Percentiles rank a stretch among this genome's conserved stretches.
phyloP scores from a whole-genome alignment of 2,888 invertebrate species.

The Drosophila meridionalis region DNA sequence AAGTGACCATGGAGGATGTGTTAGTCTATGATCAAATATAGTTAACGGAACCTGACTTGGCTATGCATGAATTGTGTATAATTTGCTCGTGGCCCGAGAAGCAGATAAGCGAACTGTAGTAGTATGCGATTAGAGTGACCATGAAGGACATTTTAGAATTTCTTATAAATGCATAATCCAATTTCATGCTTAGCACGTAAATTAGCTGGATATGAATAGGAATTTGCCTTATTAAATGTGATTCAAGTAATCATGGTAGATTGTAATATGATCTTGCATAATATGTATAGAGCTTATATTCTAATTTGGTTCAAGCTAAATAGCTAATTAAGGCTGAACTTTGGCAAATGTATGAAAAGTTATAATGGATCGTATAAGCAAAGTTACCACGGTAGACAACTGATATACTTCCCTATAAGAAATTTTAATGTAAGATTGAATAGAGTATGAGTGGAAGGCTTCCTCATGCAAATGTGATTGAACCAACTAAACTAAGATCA shows the following conservation, averaged over 20 bases:
- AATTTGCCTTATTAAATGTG: not conserved
- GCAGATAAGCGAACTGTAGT: not conserved
- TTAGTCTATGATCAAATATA: not conserved
- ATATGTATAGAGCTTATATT: too few species aligned
- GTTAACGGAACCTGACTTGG: not conserved
- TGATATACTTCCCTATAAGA: too few species aligned
- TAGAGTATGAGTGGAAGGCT: too few species aligned
- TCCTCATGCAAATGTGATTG: too few species aligned
- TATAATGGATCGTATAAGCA: not conserved
- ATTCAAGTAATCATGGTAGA: too few species aligned
- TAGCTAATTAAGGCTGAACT: too few species aligned
- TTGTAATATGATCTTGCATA: too few species aligned
- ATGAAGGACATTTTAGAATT: not conserved
- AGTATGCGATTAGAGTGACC: not conserved
- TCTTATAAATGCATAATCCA: not conserved
- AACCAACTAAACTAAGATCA: not conserved
- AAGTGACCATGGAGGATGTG: conserved; percentile 8
- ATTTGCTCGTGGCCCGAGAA: not conserved
- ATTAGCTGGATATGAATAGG: not conserved
- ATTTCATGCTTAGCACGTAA: not conserved
- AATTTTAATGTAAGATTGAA: too few species aligned
- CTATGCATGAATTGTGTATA: not conserved
- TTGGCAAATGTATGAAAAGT: not conserved
- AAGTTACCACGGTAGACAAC: not conserved
- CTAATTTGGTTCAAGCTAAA: not conserved